A percentile compares a stretch with the other conserved stretches of the same genome.
phyloP scores from a whole-genome alignment of 2,888 invertebrate species.

The Spicauda simplicius region DNA sequence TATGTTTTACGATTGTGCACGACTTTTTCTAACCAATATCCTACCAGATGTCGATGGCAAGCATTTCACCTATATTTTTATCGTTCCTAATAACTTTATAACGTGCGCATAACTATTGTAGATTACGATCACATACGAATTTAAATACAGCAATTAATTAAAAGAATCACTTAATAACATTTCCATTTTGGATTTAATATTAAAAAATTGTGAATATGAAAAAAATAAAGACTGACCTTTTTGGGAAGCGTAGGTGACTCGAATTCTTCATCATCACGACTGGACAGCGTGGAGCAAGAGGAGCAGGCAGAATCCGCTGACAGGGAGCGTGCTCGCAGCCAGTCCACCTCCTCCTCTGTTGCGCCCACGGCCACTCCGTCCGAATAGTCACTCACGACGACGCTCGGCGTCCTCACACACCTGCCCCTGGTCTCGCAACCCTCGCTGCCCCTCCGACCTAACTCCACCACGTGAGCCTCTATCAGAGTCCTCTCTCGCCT shows the following conservation, averaged over 20 bases:
- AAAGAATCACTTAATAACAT: no score
- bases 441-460: slow-evolving; percentile 80
- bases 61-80: neutral
- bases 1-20: neutral
- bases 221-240: slow-evolving; percentile 68
- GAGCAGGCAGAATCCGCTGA: slow-evolving; percentile 90
- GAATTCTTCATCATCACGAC: slow-evolving; percentile 88
- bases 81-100: neutral
- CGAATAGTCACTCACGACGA: slow-evolving; percentile 94
- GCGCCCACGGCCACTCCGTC: slow-evolving; percentile 85
- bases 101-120: neutral
- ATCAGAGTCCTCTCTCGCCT: slow-evolving; percentile 72
- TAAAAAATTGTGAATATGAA: no score
- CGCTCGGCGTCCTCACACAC: slow-evolving; percentile 92
- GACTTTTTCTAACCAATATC: neutral
- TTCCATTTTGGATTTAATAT: no score
- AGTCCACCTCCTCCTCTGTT: slow-evolving; percentile 75
- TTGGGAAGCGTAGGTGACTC: slow-evolving; percentile 75
- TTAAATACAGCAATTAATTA: no score
- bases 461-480: slow-evolving; percentile 84
- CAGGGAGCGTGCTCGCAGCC: slow-evolving; percentile 77
- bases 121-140: neutral
- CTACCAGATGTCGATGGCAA: neutral
- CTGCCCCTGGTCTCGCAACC: slow-evolving; percentile 76
- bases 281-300: slow-evolving; percentile 90